Conservation (phyloP, 1,140 invertebrate species). For the Drosophila pachea region DNA sequence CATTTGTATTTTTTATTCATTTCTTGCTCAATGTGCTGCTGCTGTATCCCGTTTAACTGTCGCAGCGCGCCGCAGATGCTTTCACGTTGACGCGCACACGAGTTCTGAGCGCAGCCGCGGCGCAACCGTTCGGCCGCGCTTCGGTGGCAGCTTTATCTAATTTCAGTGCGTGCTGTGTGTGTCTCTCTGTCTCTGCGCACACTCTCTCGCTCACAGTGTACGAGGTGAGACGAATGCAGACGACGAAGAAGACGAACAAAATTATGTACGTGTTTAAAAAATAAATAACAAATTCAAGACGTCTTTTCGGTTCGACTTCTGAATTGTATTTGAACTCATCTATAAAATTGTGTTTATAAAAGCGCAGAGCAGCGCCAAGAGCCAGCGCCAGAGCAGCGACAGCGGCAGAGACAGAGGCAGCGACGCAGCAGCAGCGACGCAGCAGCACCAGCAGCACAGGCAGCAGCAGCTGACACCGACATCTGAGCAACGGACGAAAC, state of each 20-base stretch:
- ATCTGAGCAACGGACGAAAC: constrained; percentile 29
- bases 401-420: constrained; percentile 25
- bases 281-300: constrained; percentile 49
- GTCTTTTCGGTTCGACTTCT: constrained; percentile 51
- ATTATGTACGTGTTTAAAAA: constrained; percentile 8
- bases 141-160: constrained; percentile 32
- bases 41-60: constrained; percentile 25
- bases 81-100: constrained; percentile 69
- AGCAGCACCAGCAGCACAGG: constrained; percentile 48
- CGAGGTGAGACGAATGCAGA: constrained; percentile 26
- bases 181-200: not conserved
- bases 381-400: constrained; percentile 31
- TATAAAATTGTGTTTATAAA: constrained; percentile 76
- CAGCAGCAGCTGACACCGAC: constrained; percentile 39
- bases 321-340: constrained; percentile 58
- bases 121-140: constrained; percentile 59
- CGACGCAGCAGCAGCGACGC: constrained; percentile 27
- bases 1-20: not conserved
- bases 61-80: constrained; percentile 62
- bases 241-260: constrained; percentile 17
- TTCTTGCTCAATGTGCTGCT: constrained; percentile 1
- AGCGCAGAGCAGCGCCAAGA: constrained; percentile 40
- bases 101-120: constrained; percentile 68
- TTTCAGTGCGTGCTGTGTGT: constrained; percentile 20
- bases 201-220: constrained; percentile 8